Percentiles rank a stretch among this genome's conserved stretches.
These are phyloP conservation scores for Pterocles orientalis DNA, from an alignment of 2,113 vertebrate species.

Conservation along the genomic window DNA sequence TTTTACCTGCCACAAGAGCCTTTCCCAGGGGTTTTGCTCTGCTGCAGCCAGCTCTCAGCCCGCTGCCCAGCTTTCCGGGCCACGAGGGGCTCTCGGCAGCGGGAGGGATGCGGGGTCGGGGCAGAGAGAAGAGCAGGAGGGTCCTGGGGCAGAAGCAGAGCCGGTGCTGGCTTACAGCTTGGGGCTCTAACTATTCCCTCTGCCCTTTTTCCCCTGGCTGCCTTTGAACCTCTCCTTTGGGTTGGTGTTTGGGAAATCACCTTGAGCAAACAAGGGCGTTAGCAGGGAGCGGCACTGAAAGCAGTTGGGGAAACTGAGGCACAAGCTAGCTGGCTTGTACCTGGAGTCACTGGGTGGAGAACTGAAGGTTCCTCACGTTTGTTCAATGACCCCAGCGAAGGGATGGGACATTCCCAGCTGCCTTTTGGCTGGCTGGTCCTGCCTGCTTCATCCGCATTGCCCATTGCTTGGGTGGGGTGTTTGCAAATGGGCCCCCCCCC, in stretches of 20 bases:
- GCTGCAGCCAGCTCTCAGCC: neutral
- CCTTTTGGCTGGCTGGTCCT: neutral
- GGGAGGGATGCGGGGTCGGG: fast-evolving
- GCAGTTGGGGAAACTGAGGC: neutral
- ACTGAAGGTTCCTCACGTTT: no score
- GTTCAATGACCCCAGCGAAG: neutral
- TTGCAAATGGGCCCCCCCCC: neutral
- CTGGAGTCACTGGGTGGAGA: neutral
- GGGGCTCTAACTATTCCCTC: neutral
- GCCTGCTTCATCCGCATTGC: fast-evolving
- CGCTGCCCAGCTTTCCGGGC: neutral
- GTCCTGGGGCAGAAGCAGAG: neutral
- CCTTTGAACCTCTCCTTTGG: neutral
- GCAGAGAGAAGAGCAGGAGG: neutral
- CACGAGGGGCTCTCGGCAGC: neutral
- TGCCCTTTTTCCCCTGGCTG: neutral
- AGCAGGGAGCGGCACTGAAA: neutral
- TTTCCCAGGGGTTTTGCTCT: neutral
- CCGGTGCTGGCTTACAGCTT: neutral
- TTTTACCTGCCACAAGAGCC: neutral
- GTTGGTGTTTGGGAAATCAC: neutral
- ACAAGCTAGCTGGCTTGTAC: neutral
- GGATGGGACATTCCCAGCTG: fast-evolving
- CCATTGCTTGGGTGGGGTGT: fast-evolving
- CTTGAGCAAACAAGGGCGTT: neutral